phyloP scores from a whole-genome alignment of 2,113 vertebrate species.

The Neotragus moschatus region DNA sequence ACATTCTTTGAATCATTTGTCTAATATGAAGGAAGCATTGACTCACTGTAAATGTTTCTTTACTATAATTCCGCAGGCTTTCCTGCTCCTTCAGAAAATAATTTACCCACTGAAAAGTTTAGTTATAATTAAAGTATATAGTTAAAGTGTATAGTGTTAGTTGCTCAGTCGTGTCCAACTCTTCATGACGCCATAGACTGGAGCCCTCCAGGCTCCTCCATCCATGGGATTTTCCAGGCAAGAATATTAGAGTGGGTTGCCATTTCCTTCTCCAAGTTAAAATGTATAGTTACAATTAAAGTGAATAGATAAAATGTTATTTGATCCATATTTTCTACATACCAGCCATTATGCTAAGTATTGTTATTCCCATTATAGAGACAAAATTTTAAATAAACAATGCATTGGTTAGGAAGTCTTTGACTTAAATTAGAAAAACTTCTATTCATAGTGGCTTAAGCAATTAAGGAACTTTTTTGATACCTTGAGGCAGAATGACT shows the following conservation, averaged over 20 bases:
- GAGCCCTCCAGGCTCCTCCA: not conserved
- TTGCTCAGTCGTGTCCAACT: not conserved
- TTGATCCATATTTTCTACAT: not conserved
- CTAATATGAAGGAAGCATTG: not conserved
- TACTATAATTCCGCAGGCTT: not conserved
- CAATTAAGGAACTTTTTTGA: not conserved
- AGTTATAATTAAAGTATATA: not conserved
- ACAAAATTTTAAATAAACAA: not conserved
- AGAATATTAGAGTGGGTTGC: not conserved
- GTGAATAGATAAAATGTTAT: not conserved
- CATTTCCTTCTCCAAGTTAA: not conserved
- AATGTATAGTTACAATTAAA: not conserved
- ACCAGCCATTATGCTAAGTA: not conserved
- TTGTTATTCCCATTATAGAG: not conserved
- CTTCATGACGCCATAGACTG: not conserved
- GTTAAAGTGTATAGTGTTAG: not conserved
- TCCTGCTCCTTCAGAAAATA: constrained; percentile 3
- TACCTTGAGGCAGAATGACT: not conserved
- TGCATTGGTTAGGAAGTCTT: not conserved
- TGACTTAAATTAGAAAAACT: not conserved
- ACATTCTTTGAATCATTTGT: not conserved
- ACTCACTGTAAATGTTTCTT: not conserved
- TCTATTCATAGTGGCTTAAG: not conserved
- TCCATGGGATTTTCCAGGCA: not conserved
- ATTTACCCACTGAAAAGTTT: constrained; percentile 6